Evolutionary conservation across 2,797 vertebrate species (phyloP), one percentile per base, ranked within the genome.

Genomic region (Mallotus villosus): DNA sequence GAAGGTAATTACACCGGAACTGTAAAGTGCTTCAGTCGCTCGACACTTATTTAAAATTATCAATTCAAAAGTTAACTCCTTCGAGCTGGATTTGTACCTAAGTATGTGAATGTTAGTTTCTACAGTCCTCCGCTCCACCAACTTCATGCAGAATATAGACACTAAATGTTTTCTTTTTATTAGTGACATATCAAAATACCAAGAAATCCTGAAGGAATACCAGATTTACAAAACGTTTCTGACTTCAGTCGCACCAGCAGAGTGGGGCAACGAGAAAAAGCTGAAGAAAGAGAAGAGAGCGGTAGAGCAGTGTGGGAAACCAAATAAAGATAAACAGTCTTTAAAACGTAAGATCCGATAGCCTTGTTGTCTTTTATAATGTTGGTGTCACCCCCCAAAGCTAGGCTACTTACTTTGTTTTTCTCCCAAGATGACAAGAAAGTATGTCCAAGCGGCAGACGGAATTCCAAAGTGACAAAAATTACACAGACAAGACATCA

Each of bases 81-180:
- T 87, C 87, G 87, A 89, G 88, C 87, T 88, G 87, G 88, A 90
- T 85, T 90, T 68, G 88, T 89, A 90, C 89, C 88, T 90, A 89
- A 90, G 88, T 87, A 90, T 91, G 7, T 75, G 88, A 78, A 80
- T 75, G 0, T 0, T 0, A 0, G 7, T 78, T 81, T 0, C 87
- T 90, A 90, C 87, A 89, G 89, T 90, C 89, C 88, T 91, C 88
- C 88, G 87, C 87, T 91, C 86, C 88, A 89, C 87, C 86, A 89
- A 91, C 85, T 91, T n/a, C 16, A 19, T 19, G 6, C 37, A 2
- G 19, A 19, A n/a, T 5, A 9, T 9, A 11, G 12, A 22, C 17
- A 34, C 3, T 37, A n/a, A 12, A n/a, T 46, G 21, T 8, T 21
- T 65, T 19, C 14, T 9, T 27, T 29, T 17, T 74, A 70, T 78